Conservation (phyloP, 2,797 vertebrate genomes). For the Geotrypetes seraphini region DNA sequence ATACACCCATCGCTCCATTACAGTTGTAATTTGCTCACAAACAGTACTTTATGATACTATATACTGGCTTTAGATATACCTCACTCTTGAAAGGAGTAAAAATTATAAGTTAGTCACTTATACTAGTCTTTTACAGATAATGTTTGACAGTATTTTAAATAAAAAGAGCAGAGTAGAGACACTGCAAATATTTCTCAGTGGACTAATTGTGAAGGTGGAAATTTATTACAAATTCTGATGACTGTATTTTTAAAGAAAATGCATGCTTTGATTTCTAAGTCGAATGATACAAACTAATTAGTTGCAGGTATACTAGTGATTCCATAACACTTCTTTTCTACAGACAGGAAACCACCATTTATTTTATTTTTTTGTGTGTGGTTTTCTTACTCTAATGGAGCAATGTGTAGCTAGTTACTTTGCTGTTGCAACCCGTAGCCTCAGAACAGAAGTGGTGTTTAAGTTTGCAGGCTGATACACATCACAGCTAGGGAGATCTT, state of each 20-base stretch:
- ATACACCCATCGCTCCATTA: slow-evolving; percentile 11
- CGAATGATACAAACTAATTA: not conserved
- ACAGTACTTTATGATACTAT: not conserved
- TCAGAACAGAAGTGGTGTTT: slow-evolving; percentile 69
- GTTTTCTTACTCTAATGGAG: slow-evolving; percentile 22
- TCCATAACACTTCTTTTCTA: slow-evolving; percentile 2
- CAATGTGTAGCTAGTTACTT: slow-evolving; percentile 21
- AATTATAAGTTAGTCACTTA: no score
- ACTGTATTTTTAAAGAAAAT: no score
- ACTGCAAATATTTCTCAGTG: no score
- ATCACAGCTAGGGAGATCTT: slow-evolving; percentile 37
- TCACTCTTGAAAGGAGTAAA: not conserved
- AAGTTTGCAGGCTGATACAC: slow-evolving; percentile 52
- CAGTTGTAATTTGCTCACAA: slow-evolving; percentile 18
- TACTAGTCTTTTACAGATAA: no score
- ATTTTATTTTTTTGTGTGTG: no score
- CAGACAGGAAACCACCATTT: slow-evolving; percentile 13
- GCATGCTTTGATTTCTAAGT: no score
- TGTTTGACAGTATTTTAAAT: no score
- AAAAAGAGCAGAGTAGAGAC: no score
- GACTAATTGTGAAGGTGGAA: no score
- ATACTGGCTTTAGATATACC: not conserved
- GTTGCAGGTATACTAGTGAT: slow-evolving; percentile 15
- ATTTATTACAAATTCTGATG: no score
- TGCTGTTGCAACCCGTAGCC: slow-evolving; percentile 45